Conservation (phyloP, 2,113 vertebrate genomes). For the Macrotis lagotis region DNA sequence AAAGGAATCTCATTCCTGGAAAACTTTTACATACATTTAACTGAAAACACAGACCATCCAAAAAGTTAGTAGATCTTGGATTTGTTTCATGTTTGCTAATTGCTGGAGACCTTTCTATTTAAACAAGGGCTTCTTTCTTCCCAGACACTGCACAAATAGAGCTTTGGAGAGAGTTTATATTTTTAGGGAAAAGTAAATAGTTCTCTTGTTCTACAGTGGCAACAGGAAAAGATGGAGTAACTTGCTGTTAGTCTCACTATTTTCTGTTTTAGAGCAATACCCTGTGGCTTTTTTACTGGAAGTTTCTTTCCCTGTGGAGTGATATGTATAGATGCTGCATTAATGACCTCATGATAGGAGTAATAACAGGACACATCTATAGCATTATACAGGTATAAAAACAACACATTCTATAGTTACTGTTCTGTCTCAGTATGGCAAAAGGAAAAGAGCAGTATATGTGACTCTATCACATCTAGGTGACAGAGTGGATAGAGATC, state of each 20-base stretch:
- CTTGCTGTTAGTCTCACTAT: neutral
- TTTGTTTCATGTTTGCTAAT: slow-evolving; percentile 71
- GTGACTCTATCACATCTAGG: neutral
- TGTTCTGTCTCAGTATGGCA: neutral
- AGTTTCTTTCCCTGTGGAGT: neutral
- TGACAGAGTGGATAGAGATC: neutral
- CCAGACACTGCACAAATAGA: slow-evolving; percentile 66
- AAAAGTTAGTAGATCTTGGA: slow-evolving; percentile 65
- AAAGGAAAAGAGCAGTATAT: neutral
- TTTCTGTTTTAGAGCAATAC: neutral
- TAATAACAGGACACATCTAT: neutral
- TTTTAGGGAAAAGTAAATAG: slow-evolving; percentile 70
- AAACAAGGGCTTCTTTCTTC: slow-evolving; percentile 69
- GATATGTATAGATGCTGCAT: neutral
- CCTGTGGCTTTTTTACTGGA: slow-evolving; percentile 14
- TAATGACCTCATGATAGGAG: neutral
- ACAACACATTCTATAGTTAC: neutral
- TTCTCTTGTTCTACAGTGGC: slow-evolving; percentile 37
- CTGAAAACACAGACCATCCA: slow-evolving; percentile 54
- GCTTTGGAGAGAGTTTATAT: slow-evolving; percentile 70
- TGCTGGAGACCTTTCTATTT: slow-evolving; percentile 68
- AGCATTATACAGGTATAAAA: neutral
- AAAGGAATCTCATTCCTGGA: slow-evolving; percentile 25
- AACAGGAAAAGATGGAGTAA: slow-evolving; percentile 7
- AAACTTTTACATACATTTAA: slow-evolving; percentile 50